Evolutionary conservation across 2,797 vertebrate genomes (phyloP).

Genomic region (Melanotaenia boesemani): DNA sequence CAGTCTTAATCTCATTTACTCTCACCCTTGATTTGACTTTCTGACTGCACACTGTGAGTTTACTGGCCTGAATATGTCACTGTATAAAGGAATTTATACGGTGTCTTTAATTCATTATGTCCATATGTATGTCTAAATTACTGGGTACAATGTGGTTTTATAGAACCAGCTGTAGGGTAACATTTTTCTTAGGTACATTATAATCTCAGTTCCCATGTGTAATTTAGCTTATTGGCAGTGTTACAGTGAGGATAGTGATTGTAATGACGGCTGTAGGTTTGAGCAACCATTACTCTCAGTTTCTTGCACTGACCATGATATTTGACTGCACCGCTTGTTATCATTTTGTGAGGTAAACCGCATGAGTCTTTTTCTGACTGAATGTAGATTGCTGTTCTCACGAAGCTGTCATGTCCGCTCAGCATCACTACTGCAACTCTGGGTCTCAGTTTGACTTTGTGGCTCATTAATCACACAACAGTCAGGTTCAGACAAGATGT

Average conservation of each 20-base stretch:
- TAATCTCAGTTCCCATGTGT: slow-evolving; percentile 21
- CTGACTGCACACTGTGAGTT: slow-evolving; percentile 43
- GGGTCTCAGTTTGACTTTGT: slow-evolving; percentile 42
- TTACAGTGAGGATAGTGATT: slow-evolving; percentile 3
- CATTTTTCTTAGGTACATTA: slow-evolving; percentile 5
- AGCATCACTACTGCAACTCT: slow-evolving; percentile 11
- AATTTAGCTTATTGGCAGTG: slow-evolving; percentile 2
- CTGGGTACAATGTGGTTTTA: background rate
- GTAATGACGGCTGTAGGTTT: slow-evolving; percentile 5
- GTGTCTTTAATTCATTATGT: slow-evolving; percentile 13
- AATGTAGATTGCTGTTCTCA: no score
- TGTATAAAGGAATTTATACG: slow-evolving; percentile 25
- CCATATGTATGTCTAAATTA: slow-evolving; percentile 31
- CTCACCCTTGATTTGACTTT: no score
- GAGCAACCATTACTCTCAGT: background rate
- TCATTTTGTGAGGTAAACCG: no score
- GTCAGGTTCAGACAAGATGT: slow-evolving; percentile 20
- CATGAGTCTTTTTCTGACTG: no score
- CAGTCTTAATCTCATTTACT: slow-evolving; percentile 54
- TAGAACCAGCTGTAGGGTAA: slow-evolving; percentile 15
- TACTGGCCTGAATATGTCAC: slow-evolving; percentile 64
- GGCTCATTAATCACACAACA: slow-evolving; percentile 49
- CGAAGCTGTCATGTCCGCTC: no score
- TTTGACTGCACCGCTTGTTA: no score
- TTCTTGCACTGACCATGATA: slow-evolving; percentile 16